These are phyloP conservation scores for Neolamprologus kungweensis DNA, from an alignment of 2,113 vertebrate species.

Conservation along the genomic window DNA sequence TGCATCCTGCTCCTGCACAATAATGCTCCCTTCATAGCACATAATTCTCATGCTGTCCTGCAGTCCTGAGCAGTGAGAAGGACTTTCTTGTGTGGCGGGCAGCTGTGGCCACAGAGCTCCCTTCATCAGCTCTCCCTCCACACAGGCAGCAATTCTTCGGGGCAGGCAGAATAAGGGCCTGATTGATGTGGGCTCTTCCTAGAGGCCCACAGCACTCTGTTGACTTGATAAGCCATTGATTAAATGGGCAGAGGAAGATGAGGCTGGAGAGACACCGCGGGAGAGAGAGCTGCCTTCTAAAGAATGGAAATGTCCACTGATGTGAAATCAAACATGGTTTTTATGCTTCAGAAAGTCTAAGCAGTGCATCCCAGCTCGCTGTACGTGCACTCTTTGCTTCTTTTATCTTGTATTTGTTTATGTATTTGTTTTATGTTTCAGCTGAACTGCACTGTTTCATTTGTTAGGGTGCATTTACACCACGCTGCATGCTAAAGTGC, in stretches of 20 bases:
- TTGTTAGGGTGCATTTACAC: neutral
- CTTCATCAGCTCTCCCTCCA: constrained; percentile 28
- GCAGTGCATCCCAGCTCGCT: neutral
- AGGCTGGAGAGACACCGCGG: neutral
- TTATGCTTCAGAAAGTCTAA: neutral
- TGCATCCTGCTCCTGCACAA: neutral
- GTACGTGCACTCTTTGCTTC: neutral
- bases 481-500: neutral
- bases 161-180: constrained; percentile 54
- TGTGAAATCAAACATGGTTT: constrained; percentile 24
- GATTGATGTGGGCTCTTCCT: constrained; percentile 59
- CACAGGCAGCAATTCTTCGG: constrained; percentile 37
- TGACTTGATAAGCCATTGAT: constrained; percentile 61
- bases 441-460: neutral
- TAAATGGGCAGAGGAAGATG: constrained; percentile 38
- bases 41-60: constrained; percentile 29
- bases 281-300: neutral
- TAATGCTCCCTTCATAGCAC: neutral
- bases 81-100: constrained; percentile 26
- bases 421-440: no score
- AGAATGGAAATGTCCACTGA: constrained; percentile 26
- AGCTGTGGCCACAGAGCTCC: constrained; percentile 54
- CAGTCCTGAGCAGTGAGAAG: constrained; percentile 11
- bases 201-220: constrained; percentile 24
- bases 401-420: neutral